Conservation (phyloP, 2,888 invertebrate genomes). For the Anarsia innoxiella region DNA sequence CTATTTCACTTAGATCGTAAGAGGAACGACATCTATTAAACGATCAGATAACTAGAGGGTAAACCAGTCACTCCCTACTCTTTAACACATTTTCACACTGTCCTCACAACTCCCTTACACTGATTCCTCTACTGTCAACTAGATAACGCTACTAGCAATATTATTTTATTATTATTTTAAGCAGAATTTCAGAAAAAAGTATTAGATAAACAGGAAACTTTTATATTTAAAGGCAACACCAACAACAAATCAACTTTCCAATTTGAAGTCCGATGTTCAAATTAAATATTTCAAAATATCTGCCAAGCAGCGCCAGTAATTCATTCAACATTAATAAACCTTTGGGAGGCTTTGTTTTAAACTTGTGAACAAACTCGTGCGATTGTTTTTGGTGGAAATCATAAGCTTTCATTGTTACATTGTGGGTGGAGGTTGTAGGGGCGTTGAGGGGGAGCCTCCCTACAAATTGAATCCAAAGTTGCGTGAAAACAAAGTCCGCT, state of each 20-base stretch:
- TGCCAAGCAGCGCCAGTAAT: neutral
- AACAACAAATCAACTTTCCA: constrained; percentile 6
- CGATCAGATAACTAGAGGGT: too few relatives aligned
- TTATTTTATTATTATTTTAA: too few relatives aligned
- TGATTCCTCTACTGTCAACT: neutral
- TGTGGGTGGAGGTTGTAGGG: constrained; percentile 27
- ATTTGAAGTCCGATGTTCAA: neutral
- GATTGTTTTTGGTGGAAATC: constrained; percentile 28
- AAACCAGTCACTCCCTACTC: too few relatives aligned
- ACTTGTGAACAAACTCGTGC: constrained; percentile 10
- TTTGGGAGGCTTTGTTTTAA: constrained; percentile 14
- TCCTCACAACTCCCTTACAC: too few relatives aligned
- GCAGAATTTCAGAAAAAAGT: too few relatives aligned
- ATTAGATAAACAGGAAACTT: too few relatives aligned
- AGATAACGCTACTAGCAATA: constrained; percentile 2
- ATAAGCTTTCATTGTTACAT: constrained; percentile 37
- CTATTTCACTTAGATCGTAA: too few relatives aligned
- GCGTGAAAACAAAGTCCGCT: constrained; percentile 58
- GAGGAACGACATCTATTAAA: too few relatives aligned
- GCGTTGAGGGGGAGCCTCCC: constrained; percentile 19
- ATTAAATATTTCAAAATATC: constrained; percentile 1
- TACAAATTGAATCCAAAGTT: constrained; percentile 64
- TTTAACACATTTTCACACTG: too few relatives aligned
- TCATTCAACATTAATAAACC: constrained; percentile 19
- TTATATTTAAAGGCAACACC: too few relatives aligned